A percentile compares a stretch with the other conserved stretches of the same genome.
Evolutionary conservation across 2,797 vertebrate genomes (phyloP).

Genomic region (Hydrolagus colliei): DNA sequence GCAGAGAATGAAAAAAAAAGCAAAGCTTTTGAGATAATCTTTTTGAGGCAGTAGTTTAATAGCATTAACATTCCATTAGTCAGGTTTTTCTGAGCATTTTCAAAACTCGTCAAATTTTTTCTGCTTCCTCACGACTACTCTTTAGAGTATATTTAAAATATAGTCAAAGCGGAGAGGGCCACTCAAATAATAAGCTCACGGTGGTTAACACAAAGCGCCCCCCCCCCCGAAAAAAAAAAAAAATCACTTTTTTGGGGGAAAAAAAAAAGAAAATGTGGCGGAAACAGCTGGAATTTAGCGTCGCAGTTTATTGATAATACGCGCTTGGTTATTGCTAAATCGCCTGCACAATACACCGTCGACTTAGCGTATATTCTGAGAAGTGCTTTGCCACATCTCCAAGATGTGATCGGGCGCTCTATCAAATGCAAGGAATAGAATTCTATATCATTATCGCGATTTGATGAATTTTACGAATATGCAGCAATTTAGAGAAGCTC

Average conservation of each 20-base stretch:
- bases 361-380: too few relatives aligned
- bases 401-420: too few relatives aligned
- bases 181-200: conserved; percentile 31
- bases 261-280: conserved; percentile 8
- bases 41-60: conserved; percentile 58
- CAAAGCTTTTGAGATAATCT: conserved; percentile 78
- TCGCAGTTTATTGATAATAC: background rate
- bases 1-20: conserved; percentile 69
- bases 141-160: background rate
- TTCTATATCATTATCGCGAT: too few relatives aligned
- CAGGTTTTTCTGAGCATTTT: conserved; percentile 61
- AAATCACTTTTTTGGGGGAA: conserved; percentile 43
- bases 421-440: too few relatives aligned
- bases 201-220: conserved; percentile 34
- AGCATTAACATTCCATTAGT: conserved; percentile 73
- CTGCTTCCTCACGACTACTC: conserved; percentile 42
- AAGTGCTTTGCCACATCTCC: too few relatives aligned
- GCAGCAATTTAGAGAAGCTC: conserved; percentile 41
- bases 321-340: background rate
- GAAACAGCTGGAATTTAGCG: conserved; percentile 8
- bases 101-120: conserved; percentile 57
- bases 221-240: too few relatives aligned
- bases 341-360: too few relatives aligned
- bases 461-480: conserved; percentile 7
- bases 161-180: background rate